Percentiles rank a stretch among this genome's conserved stretches.
Evolutionary conservation across 2,888 invertebrate genomes (phyloP).

Genomic region (Euphydryas editha): DNA sequence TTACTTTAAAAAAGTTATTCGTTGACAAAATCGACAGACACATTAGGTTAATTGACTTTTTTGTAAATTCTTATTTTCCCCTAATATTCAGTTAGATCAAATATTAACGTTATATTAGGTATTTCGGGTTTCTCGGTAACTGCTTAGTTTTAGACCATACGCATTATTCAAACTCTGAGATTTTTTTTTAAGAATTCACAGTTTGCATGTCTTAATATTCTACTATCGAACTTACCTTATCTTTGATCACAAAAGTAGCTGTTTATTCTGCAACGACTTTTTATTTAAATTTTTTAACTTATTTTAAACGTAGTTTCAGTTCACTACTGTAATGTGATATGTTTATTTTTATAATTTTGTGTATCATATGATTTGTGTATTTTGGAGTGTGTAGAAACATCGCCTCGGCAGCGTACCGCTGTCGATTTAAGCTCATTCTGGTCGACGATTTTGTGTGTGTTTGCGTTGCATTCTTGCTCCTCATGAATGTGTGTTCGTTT

Average conservation of each 20-base stretch:
- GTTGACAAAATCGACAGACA: too few relatives aligned
- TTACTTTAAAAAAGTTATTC: too few relatives aligned
- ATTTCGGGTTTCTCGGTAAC: neutral
- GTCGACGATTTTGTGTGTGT: conserved; percentile 82
- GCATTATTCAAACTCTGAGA: neutral
- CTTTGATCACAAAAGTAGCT: neutral
- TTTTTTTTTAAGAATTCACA: conserved; percentile 10
- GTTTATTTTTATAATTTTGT: conserved; percentile 42
- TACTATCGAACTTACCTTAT: neutral
- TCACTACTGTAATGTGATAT: conserved; percentile 21
- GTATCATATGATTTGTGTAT: conserved; percentile 59
- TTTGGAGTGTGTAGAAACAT: conserved; percentile 69
- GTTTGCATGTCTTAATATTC: conserved; percentile 18
- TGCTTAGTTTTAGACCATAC: too few relatives aligned
- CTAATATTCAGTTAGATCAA: too few relatives aligned
- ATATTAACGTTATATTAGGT: neutral
- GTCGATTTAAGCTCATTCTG: conserved; percentile 71
- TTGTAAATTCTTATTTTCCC: too few relatives aligned
- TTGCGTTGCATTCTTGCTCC: conserved; percentile 69
- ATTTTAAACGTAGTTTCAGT: conserved; percentile 20
- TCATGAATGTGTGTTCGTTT: conserved; percentile 61
- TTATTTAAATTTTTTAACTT: conserved; percentile 8
- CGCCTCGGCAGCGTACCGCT: conserved; percentile 52
- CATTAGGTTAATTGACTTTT: too few relatives aligned
- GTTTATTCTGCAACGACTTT: conserved; percentile 11